Base-by-base conservation (phyloP, 2,888 invertebrate species). In the Drosophila testacea region DNA sequence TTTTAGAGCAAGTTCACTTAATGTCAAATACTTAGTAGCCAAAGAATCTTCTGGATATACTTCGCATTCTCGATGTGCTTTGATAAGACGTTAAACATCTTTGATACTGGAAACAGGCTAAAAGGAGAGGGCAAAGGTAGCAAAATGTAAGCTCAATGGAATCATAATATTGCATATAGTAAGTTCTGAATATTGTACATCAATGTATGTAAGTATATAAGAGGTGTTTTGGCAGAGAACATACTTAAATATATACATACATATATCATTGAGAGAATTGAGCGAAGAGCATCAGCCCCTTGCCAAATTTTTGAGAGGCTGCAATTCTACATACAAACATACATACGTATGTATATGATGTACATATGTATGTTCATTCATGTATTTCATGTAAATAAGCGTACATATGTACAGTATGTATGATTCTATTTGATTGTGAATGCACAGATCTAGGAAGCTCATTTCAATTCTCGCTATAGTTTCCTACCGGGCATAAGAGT, bases 281-380 rank as follows among this genome's bases (percentile, higher is more conserved):
- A 51, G 50, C 16, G 10, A 28, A 61, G 48, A 50, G 48, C 48
- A 5, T n/a, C 1, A 32, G 32, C 10, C 36, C 46, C 41, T 48
- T 38, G 59, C 41, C 60, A 60, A 60, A 5, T 22, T 51, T 60
- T 41, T 42, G 60, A 51, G 60, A 60, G 41, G 9, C 30, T 57
- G 13, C 30, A 48, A 36, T 38, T 38, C n/a, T n/a, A 30, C 13
- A 47, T 38, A 57, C 13, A 47, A 28, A 57, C 22, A 9, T 16
- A 36, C 4, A 48, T 42, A 50, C 28, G 28, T 38, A 54, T 48
- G 38, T 36, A 42, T 42, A 5, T 42, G 42, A 42, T 42, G 42
- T 34, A 61, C 42, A 10, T 34, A n/a, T 41, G 27, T 30, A 48
- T 48, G 27, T 36, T 9, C 27, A 50, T 55, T 16, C 9, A n/a